Percentiles rank a stretch among this genome's conserved stretches.
phyloP scores from a whole-genome alignment of 2,113 vertebrate genomes.

The Delphinapterus leucas region DNA sequence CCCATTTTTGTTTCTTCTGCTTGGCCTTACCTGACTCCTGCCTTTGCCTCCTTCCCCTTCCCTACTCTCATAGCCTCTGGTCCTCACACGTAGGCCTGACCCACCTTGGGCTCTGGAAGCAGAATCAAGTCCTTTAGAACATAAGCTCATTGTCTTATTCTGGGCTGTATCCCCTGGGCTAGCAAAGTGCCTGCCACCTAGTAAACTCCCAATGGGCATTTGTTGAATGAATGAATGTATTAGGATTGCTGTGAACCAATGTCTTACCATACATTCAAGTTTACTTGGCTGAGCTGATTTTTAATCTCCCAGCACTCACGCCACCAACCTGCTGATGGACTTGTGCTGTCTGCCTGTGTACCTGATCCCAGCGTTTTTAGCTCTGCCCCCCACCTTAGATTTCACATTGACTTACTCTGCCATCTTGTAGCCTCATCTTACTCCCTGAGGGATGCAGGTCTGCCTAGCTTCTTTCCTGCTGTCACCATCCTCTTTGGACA shows the following conservation, averaged over 20 bases:
- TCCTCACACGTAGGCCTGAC: background rate
- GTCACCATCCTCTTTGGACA: background rate
- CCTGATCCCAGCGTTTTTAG: background rate
- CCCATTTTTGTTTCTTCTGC: background rate
- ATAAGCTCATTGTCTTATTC: background rate
- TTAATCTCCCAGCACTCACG: fast-evolving
- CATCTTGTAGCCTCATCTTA: background rate
- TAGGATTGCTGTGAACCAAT: background rate
- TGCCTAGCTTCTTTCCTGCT: background rate
- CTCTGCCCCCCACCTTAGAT: too few relatives aligned
- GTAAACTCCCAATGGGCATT: background rate
- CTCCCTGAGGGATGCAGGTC: background rate
- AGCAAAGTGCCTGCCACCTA: background rate
- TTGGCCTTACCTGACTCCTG: background rate
- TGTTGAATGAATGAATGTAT: background rate
- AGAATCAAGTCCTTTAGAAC: background rate
- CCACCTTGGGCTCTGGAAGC: background rate
- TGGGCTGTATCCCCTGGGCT: background rate
- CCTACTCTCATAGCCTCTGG: background rate
- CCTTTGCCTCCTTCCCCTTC: too few relatives aligned
- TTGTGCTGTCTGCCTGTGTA: background rate
- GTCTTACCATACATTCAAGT: background rate
- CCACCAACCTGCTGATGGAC: background rate
- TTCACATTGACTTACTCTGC: background rate
- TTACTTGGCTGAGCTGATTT: background rate